A percentile compares a stretch with the other conserved stretches of the same genome.
These are phyloP conservation scores for Tubulanus polymorphus DNA, from an alignment of 2,888 invertebrate species.

Conservation along the genomic window DNA sequence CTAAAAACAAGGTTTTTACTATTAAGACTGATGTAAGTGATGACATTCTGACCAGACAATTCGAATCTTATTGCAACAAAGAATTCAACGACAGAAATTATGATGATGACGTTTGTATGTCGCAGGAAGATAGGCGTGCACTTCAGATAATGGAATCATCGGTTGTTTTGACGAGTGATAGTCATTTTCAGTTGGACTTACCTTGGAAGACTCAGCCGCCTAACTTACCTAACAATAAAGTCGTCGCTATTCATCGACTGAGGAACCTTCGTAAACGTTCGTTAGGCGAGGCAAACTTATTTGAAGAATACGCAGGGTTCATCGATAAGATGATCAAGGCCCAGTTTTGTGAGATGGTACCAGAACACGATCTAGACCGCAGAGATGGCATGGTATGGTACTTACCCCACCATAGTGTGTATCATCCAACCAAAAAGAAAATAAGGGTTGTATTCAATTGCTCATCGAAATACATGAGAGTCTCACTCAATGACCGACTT, in stretches of 20 bases:
- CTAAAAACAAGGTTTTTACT: too few relatives aligned
- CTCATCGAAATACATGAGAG: background rate
- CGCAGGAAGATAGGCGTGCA: background rate
- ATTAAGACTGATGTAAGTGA: too few relatives aligned
- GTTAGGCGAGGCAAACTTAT: background rate
- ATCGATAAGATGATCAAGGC: background rate
- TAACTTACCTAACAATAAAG: background rate
- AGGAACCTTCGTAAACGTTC: background rate
- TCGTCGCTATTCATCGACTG: background rate
- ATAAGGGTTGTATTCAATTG: constrained; percentile 4
- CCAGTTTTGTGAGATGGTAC: background rate
- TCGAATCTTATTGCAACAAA: too few relatives aligned
- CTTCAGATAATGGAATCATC: background rate
- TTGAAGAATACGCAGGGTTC: background rate
- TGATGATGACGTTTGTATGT: too few relatives aligned
- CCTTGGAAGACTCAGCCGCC: constrained; percentile 2
- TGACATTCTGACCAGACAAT: too few relatives aligned
- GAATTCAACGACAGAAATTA: too few relatives aligned
- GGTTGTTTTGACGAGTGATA: background rate
- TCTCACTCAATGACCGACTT: background rate
- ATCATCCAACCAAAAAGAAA: background rate
- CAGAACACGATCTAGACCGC: background rate
- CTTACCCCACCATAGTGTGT: background rate
- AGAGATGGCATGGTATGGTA: background rate
- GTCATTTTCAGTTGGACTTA: constrained; percentile 3